These are phyloP conservation scores for Archips xylosteana DNA, from an alignment of 2,888 invertebrate species.

Conservation along the genomic window DNA sequence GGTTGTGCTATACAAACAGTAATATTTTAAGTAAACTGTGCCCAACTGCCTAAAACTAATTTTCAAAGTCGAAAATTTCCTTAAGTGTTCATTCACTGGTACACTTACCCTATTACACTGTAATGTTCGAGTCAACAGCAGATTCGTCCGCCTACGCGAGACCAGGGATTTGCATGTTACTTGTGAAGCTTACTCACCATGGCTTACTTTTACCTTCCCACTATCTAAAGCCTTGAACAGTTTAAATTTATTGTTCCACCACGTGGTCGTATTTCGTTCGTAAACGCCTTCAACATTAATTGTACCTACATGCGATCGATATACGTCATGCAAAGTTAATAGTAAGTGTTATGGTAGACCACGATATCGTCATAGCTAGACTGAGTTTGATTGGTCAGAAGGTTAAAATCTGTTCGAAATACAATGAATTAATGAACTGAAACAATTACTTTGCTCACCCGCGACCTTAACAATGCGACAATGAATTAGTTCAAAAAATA, in stretches of 20 bases:
- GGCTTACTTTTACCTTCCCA: constrained; percentile 20
- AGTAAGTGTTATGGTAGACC: not conserved
- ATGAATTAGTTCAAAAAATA: not conserved
- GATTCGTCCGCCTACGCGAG: constrained; percentile 23
- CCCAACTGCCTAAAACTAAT: no score
- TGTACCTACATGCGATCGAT: constrained; percentile 1
- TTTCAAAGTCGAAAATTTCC: no score
- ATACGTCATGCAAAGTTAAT: not conserved
- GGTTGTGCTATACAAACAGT: no score
- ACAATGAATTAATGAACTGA: not conserved
- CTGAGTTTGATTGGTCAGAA: not conserved
- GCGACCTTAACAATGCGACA: not conserved
- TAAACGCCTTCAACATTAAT: not conserved
- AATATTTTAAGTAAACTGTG: no score
- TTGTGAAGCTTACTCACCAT: constrained; percentile 20
- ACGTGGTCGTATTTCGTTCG: not conserved
- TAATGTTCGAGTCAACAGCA: constrained; percentile 6
- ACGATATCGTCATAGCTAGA: not conserved
- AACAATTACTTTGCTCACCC: no score
- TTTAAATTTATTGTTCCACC: constrained; percentile 7
- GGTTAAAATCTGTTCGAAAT: not conserved
- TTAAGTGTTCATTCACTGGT: no score
- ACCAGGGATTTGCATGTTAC: constrained; percentile 10
- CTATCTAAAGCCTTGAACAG: not conserved
- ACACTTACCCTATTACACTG: not conserved